phyloP scores from a whole-genome alignment of 2,113 vertebrate genomes.

The Capreolus pygargus region DNA sequence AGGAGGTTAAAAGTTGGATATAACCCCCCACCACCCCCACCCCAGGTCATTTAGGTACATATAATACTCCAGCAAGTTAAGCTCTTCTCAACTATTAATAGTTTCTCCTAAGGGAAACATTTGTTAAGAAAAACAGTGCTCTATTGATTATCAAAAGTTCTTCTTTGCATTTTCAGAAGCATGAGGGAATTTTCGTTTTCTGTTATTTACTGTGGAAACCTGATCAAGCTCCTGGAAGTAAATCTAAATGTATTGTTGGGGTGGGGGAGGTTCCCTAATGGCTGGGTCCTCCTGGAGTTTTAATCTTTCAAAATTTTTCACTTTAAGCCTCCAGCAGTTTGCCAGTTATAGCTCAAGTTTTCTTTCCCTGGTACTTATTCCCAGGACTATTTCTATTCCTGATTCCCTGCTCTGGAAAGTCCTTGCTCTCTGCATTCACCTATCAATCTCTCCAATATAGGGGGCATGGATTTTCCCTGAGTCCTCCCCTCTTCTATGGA shows the following conservation, averaged over 20 bases:
- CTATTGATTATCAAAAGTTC: background rate
- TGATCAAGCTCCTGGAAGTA: background rate
- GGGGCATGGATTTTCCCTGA: background rate
- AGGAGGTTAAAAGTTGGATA: background rate
- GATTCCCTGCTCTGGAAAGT: background rate
- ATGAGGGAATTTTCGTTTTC: background rate
- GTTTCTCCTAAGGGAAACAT: background rate
- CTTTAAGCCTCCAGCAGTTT: background rate
- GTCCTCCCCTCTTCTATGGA: too few relatives aligned
- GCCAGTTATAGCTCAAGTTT: background rate
- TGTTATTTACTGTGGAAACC: background rate
- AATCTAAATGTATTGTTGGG: background rate
- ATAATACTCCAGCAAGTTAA: background rate
- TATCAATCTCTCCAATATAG: background rate
- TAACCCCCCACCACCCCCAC: rapidly evolving
- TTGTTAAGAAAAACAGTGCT: background rate
- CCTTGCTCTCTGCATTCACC: background rate
- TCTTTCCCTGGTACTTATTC: background rate
- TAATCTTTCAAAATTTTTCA: background rate
- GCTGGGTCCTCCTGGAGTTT: background rate
- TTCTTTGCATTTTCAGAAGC: background rate
- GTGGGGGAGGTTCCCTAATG: background rate
- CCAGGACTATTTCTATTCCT: background rate
- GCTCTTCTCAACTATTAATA: background rate
- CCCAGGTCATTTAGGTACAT: background rate